phyloP scores from a whole-genome alignment of 1,140 invertebrate genomes.

The Laupala kohalensis region DNA sequence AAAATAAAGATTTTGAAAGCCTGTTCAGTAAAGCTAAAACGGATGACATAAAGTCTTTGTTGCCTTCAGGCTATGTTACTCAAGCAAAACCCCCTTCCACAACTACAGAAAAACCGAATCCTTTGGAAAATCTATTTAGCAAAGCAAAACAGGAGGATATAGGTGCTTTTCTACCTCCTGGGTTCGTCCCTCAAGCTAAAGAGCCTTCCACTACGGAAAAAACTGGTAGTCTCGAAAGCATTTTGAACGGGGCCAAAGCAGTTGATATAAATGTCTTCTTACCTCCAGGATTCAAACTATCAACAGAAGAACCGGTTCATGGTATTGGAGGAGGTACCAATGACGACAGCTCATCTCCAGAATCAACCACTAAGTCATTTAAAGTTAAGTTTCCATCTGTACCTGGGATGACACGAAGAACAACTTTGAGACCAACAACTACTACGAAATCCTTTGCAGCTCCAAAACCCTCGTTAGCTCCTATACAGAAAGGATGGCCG shows the following conservation, averaged over 20 bases:
- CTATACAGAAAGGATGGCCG: constrained; percentile 59
- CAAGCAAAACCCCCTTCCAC: constrained; percentile 14
- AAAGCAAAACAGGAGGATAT: constrained; percentile 36
- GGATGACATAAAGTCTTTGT: constrained; percentile 45
- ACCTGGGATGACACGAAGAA: constrained; percentile 49
- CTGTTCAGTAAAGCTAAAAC: constrained; percentile 14
- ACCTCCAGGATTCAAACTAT: constrained; percentile 41
- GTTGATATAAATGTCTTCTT: constrained; percentile 46
- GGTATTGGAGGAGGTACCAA: constrained; percentile 16
- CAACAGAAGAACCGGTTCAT: constrained; percentile 22
- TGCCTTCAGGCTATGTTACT: constrained; percentile 38
- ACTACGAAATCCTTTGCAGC: constrained; percentile 23
- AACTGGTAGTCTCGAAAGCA: background rate
- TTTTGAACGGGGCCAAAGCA: constrained; percentile 19
- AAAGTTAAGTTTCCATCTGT: constrained; percentile 69
- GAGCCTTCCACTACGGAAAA: constrained; percentile 22
- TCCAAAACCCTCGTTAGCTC: constrained; percentile 42
- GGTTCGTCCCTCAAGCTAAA: constrained; percentile 39
- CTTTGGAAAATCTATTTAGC: constrained; percentile 17
- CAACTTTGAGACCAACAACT: constrained; percentile 25
- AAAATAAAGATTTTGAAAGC: background rate
- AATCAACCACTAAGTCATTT: constrained; percentile 32
- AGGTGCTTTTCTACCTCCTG: constrained; percentile 48
- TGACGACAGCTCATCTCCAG: constrained; percentile 8
- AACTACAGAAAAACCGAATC: constrained; percentile 26